Evolutionary conservation across 2,888 invertebrate genomes (phyloP), one percentile per base, ranked within the genome.

Genomic region (Volucella inflata): DNA sequence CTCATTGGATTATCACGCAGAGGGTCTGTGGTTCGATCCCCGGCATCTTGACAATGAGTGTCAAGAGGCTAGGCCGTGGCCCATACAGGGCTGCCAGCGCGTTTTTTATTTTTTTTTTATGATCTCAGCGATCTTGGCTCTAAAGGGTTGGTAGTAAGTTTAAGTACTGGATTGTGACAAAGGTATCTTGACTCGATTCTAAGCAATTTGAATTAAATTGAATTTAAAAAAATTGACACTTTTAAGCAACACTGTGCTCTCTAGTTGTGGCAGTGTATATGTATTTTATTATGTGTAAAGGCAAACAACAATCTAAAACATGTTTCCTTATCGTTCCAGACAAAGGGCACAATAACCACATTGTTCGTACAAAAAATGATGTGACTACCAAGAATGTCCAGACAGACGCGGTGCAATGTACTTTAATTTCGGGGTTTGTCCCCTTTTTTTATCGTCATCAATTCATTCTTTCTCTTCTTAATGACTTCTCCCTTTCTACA

Each of bases 321-420:
- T 59, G 65, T 75, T 84, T 84, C 75, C 75, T 84, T 80, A 76
- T 80, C 80, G 60, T 38, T 67, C 44, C 65, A 84, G 80, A 71
- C 84, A 70, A 67, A 76, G 50, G 30, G 64, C 46, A 46, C 44
- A 59, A 42, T 21, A 70, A 77, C 65, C 60, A 16, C 71, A 70
- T 30, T 30, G 6, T 30, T 30, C 30, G 6, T 30, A 30, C 30
- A 4, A 30, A 30, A 30, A 53, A 38, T 40, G 40, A 21, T 46
- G 51, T 60, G 64, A 64, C 30, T 36, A 17, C 16, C 50, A 17
- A 36, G 57, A 36, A 8, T 67, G 67, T 40, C 38, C 38, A 68
- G 70, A 78, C 64, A 30, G 51, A 57, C 16, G n/a, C n/a, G 14
- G 80, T 74, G 67, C 81, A 82, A 82, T 82, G 81, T 64, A 76